Percentiles rank a stretch among this genome's conserved stretches.
phyloP scores from a whole-genome alignment of 2,113 vertebrate genomes.

The Colistium nudipinnis region DNA sequence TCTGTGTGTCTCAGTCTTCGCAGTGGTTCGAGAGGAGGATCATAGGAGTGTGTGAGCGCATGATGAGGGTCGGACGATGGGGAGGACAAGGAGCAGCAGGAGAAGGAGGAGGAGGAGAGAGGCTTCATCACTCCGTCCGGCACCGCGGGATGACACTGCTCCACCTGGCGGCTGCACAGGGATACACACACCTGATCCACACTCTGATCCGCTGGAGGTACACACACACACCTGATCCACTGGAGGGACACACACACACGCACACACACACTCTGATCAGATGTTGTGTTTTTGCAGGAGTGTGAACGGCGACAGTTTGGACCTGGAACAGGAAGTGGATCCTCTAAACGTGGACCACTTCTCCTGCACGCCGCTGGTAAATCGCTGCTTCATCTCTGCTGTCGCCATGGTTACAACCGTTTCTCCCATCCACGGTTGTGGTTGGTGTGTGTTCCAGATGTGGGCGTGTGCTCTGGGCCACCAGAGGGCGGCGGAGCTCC shows the following conservation, averaged over 20 bases:
- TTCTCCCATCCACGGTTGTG: neutral
- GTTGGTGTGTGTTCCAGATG: slow-evolving; percentile 70
- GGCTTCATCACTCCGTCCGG: slow-evolving; percentile 82
- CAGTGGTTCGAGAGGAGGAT: slow-evolving; percentile 89
- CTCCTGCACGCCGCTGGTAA: slow-evolving; percentile 92
- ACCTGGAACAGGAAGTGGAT: slow-evolving; percentile 92
- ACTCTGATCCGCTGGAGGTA: slow-evolving; percentile 88
- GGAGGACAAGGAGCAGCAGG: slow-evolving; percentile 45
- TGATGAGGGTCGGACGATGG: slow-evolving; percentile 85
- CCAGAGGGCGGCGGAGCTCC: slow-evolving; percentile 85
- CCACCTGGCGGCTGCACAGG: slow-evolving; percentile 90
- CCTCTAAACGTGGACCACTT: slow-evolving; percentile 95
- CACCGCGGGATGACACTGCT: slow-evolving; percentile 92
- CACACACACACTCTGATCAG: neutral
- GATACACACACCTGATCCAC: slow-evolving; percentile 89
- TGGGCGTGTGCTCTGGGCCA: slow-evolving; percentile 93
- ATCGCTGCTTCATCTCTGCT: neutral
- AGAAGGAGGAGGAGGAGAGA: slow-evolving; percentile 66
- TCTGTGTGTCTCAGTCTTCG: slow-evolving; percentile 48
- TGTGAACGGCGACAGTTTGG: slow-evolving; percentile 84
- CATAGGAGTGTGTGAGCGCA: slow-evolving; percentile 86
- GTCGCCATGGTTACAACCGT: neutral
- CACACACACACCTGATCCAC: slow-evolving; percentile 75
- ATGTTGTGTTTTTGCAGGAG: slow-evolving; percentile 66
- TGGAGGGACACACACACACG: slow-evolving; percentile 79